Conservation (phyloP, 2,888 invertebrate species). For the Thalpophila matura region DNA sequence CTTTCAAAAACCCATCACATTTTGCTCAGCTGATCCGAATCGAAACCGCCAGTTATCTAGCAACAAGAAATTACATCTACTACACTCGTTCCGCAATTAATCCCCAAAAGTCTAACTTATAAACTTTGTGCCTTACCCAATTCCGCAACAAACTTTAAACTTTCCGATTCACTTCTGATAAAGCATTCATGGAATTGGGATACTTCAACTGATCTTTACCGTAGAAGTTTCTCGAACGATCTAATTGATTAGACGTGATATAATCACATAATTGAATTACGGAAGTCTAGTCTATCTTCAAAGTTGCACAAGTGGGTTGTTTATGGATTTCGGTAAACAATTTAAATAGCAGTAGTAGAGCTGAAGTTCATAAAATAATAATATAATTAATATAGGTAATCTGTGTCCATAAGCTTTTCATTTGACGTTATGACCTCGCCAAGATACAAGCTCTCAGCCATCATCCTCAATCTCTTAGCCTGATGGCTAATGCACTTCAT, state of each 20-base stretch:
- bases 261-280: slow-evolving; percentile 56
- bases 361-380: too few relatives aligned
- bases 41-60: too few relatives aligned
- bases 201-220: slow-evolving; percentile 25
- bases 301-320: slow-evolving; percentile 56
- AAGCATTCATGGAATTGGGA: slow-evolving; percentile 32
- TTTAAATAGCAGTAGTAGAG: slow-evolving; percentile 1
- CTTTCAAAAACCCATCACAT: too few relatives aligned
- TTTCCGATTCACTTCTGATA: not conserved
- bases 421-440: too few relatives aligned
- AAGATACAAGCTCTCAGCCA: too few relatives aligned
- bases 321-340: slow-evolving; percentile 46
- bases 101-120: not conserved
- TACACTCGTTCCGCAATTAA: not conserved
- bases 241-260: slow-evolving; percentile 52
- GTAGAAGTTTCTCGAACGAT: slow-evolving; percentile 33
- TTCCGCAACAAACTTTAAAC: slow-evolving; percentile 6
- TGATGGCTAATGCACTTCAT: too few relatives aligned
- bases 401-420: too few relatives aligned
- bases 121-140: not conserved
- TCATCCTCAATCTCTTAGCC: too few relatives aligned
- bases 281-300: slow-evolving; percentile 32
- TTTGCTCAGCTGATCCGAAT: too few relatives aligned
- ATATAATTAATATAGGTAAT: too few relatives aligned
- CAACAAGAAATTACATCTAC: not conserved